Evolutionary conservation across 2,888 invertebrate genomes (phyloP), one percentile per base, ranked within the genome.

Genomic region (Habrosyne pyritoides): DNA sequence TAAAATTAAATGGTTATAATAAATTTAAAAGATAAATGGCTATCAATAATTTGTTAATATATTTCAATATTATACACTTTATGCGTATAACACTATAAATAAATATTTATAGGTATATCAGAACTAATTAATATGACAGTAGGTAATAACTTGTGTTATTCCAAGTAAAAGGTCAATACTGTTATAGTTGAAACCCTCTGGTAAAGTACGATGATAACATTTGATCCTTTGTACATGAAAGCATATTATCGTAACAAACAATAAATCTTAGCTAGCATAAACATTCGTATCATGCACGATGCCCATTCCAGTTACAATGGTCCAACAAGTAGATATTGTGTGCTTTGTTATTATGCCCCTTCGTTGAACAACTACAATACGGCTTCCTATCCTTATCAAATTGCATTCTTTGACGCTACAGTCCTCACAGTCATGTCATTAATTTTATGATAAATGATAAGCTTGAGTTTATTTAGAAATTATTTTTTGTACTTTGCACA

Each of bases 301-400:
- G 58, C 55, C 63, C 59, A 71, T 67, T 76, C 66, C 58, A 63
- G 66, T 67, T 60, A 78, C 73, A 75, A 73, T 79, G 64, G 69
- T 64, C 61, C 49, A 61, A 57, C 61, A 61, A 71, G 69, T 72
- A 73, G 64, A 74, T 75, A 73, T 61, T 67, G 72, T 59, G 64
- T 63, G 63, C 67, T 71, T 73, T 73, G 75, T 75, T 75, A 72
- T 73, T 72, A 73, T 64, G 59, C 63, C 61, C 70, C 65, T 79
- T 81, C 77, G 70, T 61, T 71, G 75, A 83, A 78, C 66, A 67
- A 67, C 64, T 65, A 80, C 77, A 80, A 77, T 75, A 68, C 66
- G 61, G 70, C 69, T 71, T 79, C 75, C 77, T 75, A 76, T 74
- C 74, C 76, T 86, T 87, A 87, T 86, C 85, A 77, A 66, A 75